Base-by-base conservation (phyloP, 2,888 invertebrate species). In the Muschampia staudingeri region DNA sequence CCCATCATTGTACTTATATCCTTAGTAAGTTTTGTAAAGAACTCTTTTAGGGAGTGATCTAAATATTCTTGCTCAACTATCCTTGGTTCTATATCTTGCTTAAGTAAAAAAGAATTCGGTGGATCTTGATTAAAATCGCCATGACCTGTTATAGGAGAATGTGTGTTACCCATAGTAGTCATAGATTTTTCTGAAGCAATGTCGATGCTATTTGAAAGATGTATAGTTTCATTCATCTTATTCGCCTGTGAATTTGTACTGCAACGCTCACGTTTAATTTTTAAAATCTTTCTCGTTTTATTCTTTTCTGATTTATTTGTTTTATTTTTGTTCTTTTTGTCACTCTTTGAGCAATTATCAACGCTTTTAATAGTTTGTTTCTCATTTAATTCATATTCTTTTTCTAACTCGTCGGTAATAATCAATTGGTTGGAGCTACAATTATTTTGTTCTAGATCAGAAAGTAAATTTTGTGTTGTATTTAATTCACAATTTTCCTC, bases 81-180 rank as follows among this genome's bases (percentile, higher is more conserved):
- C 34, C 96, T 89, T 0, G 92, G 91, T 83, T 88, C 78, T 1
- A 93, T 81, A 1, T 80, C 81, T 87, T 92, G 85, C 2, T 83
- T 79, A 6, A 94, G 89, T 4, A 88, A 78, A n/a, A 88, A 85
- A 0, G 89, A 80, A 72, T 88, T 87, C 0, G 95, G 95, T 0
- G 95, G 95, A 14, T 82, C 79, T 88, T 95, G 95, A 16, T 93
- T 88, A 0, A 88, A 86, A 69, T 93, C 92, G 0, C 94, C 94
- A 48, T 95, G 95, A 1, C 91, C 96, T 34, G 91, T 95, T 30
- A 95, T 95, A 14, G 91, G 92, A 0, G 88, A 90, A 67, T 65
- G 44, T 48, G 25, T 40, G 14, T 86, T 87, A 2, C 94, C 94
- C n/a, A 90, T 77, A 4, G 94, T 93, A 4, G 87, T 86, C 81